phyloP scores from a whole-genome alignment of 2,888 invertebrate species.

The Polietes domitor region DNA sequence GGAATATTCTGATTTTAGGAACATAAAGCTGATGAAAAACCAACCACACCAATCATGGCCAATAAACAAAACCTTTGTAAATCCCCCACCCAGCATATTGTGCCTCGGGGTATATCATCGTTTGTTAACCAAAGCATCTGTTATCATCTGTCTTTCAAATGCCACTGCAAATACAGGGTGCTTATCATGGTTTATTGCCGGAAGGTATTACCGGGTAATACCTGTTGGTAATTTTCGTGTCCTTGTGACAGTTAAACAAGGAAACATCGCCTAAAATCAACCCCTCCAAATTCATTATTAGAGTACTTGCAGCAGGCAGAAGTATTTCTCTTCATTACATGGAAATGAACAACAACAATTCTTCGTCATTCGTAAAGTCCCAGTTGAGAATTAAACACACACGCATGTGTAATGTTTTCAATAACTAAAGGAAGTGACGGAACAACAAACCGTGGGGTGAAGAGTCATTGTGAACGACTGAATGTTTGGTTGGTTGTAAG shows the following conservation, averaged over 20 bases:
- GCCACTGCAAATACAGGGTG: background rate
- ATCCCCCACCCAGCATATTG: no score
- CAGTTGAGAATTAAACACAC: slow-evolving; percentile 56
- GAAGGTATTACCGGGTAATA: background rate
- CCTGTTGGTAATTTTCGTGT: slow-evolving; percentile 49
- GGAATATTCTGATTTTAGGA: no score
- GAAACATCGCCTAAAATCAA: slow-evolving; percentile 30
- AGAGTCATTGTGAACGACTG: slow-evolving; percentile 7
- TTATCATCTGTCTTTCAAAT: background rate
- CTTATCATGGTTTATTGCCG: background rate
- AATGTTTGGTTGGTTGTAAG: background rate
- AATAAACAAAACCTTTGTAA: no score
- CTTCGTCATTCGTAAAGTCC: slow-evolving; percentile 30
- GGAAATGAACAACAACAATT: no score
- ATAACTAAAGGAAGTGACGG: background rate
- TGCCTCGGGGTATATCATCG: background rate
- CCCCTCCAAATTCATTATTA: no score
- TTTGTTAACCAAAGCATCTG: slow-evolving; percentile 7
- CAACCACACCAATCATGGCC: no score
- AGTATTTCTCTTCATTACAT: no score
- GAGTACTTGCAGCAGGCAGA: no score
- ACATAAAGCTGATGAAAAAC: no score
- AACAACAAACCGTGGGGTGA: slow-evolving; percentile 1
- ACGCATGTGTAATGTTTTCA: background rate
- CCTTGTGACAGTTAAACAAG: background rate